Conservation (phyloP, 2,797 vertebrate species). For the Paramormyrops hopkinsi region DNA sequence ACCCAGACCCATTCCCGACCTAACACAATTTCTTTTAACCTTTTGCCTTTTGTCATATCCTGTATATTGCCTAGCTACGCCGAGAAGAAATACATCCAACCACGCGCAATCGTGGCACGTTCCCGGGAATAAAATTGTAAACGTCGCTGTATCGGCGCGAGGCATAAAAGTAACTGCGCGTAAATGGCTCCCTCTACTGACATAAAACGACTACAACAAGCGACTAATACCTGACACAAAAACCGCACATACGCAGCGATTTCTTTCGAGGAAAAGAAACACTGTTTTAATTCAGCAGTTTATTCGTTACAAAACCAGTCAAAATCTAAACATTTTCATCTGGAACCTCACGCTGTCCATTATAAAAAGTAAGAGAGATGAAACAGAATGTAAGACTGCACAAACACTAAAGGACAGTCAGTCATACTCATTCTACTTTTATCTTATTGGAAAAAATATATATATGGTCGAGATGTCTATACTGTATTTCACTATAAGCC, state of each 20-base stretch:
- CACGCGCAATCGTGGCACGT: neutral
- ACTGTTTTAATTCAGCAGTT: slow-evolving; percentile 18
- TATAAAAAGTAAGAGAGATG: slow-evolving; percentile 25
- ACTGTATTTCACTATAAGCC: neutral
- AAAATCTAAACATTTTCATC: slow-evolving; percentile 11
- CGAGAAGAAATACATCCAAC: neutral
- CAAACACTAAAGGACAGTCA: neutral
- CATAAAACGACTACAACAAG: neutral
- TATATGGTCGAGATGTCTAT: neutral
- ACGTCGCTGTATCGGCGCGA: neutral
- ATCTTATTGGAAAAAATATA: neutral
- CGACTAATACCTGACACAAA: neutral
- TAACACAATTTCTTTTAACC: neutral
- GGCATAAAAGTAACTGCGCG: neutral
- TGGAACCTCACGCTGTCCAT: slow-evolving; percentile 11
- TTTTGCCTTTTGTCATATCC: neutral
- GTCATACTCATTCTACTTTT: slow-evolving; percentile 2
- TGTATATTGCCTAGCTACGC: neutral
- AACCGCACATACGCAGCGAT: neutral
- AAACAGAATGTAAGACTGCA: neutral
- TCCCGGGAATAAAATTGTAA: neutral
- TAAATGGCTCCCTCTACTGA: neutral
- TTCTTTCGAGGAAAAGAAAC: neutral
- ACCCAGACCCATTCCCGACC: neutral
- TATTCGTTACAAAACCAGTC: slow-evolving; percentile 28